Percentiles rank a stretch among this genome's conserved stretches.
Evolutionary conservation across 2,797 vertebrate genomes (phyloP).

Genomic region (Discoglossus pictus): DNA sequence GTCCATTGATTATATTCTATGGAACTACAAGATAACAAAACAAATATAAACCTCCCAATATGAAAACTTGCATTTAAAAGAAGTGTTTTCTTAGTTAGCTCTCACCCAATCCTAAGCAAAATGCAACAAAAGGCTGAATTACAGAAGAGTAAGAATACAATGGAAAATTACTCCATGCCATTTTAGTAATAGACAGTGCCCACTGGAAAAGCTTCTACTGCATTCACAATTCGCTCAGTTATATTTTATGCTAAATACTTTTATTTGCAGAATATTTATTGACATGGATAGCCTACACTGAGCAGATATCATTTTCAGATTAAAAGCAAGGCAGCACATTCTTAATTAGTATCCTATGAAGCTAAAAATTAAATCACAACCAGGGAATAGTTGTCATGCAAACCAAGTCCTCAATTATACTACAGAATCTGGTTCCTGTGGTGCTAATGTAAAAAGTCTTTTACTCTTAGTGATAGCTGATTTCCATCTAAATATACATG

Average conservation of each 20-base stretch:
- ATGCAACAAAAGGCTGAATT: too few species aligned
- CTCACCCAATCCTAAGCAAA: too few species aligned
- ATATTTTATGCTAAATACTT: slow-evolving; percentile 32
- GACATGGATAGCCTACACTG: slow-evolving; percentile 42
- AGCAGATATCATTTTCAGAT: slow-evolving; percentile 53
- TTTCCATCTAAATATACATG: slow-evolving; percentile 48
- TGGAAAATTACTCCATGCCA: too few species aligned
- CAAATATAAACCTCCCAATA: too few species aligned
- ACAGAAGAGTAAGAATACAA: too few species aligned
- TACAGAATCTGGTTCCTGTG: slow-evolving; percentile 47
- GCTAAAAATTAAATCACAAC: slow-evolving; percentile 48
- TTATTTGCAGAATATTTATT: slow-evolving; percentile 46
- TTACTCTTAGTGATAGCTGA: slow-evolving; percentile 46
- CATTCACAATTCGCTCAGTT: slow-evolving; percentile 2
- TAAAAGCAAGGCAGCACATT: slow-evolving; percentile 45
- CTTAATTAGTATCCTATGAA: slow-evolving; percentile 50
- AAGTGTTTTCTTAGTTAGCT: too few species aligned
- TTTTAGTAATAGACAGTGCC: too few species aligned
- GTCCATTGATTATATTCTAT: too few species aligned
- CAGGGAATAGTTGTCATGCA: slow-evolving; percentile 51
- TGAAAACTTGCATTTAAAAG: too few species aligned
- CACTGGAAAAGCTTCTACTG: slow-evolving; percentile 11
- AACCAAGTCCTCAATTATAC: slow-evolving; percentile 48
- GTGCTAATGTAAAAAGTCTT: slow-evolving; percentile 50
- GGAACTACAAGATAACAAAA: too few species aligned